Base-by-base conservation (phyloP, 2,888 invertebrate species). In the Cephus nigrinus region DNA sequence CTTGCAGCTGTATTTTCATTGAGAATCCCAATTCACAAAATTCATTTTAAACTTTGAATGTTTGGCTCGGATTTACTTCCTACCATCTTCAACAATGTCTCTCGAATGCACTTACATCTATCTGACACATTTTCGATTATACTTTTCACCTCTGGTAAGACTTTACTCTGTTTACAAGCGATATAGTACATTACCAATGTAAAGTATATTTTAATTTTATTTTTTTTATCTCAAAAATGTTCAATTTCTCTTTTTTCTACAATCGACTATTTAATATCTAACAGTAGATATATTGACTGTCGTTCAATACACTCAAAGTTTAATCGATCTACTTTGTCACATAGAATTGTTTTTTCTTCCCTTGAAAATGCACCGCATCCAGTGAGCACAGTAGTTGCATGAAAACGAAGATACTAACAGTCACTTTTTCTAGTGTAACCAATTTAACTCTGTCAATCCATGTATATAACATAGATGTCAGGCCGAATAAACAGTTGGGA, bases 401-500 rank as follows among this genome's bases (percentile, higher is more conserved):
- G 55, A 9, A 23, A 55, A 55, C 2, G 23, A 55, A 23, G 9
- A 55, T 55, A 55, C 55, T 55, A 55, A 55, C 55, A 23, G 9
- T 55, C 23, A 55, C 23, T 55, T 55, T 55, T 23, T 23, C 55
- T 23, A 55, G 55, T 55, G 55, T 55, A 23, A 78, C 78, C 55
- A 78, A 78, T 23, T 68, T 40, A 76, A 79, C 74, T 81, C 68
- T 79, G 74, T 81, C 77, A 79, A 75, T 76, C 35, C 77, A 78
- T 85, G 80, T 83, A 84, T 80, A 84, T 83, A 83, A 73, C 33
- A 55, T 32, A 5, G 33, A 76, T 74, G 75, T 35, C 78, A 81
- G 82, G 80, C 79, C 80, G 75, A 85, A 87, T 86, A 87, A 87
- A 86, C 76, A 75, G 82, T 74, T 84, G 82, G 80, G 81, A 83